phyloP scores from a whole-genome alignment of 2,888 invertebrate species.

The Andrena chrysosceles region DNA sequence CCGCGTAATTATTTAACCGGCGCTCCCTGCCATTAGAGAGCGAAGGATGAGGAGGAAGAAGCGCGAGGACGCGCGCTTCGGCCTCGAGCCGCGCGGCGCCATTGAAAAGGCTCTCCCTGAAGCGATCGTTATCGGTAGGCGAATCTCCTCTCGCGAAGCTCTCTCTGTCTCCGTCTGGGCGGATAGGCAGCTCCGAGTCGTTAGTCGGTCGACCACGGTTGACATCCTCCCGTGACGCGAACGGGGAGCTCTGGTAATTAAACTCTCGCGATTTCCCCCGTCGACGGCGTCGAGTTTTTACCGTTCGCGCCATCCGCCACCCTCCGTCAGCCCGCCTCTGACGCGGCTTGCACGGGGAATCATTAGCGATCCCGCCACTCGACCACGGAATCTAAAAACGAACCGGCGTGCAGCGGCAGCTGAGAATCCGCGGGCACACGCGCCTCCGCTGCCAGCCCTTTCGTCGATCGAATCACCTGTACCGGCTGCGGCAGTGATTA shows the following conservation, averaged over 20 bases:
- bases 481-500: slow-evolving; percentile 48
- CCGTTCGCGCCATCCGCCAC: slow-evolving; percentile 30
- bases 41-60: slow-evolving; percentile 20
- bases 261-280: slow-evolving; percentile 65
- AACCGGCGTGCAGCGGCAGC: slow-evolving; percentile 56
- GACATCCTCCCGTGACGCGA: slow-evolving; percentile 43
- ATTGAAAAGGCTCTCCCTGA: slow-evolving; percentile 57
- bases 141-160: slow-evolving; percentile 34
- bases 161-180: slow-evolving; percentile 36
- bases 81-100: slow-evolving; percentile 45
- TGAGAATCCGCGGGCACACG: slow-evolving; percentile 35
- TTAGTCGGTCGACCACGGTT: slow-evolving; percentile 59
- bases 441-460: slow-evolving; percentile 15
- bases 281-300: slow-evolving; percentile 59
- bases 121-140: slow-evolving; percentile 68
- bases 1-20: slow-evolving; percentile 55
- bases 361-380: slow-evolving; percentile 68
- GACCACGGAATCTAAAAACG: slow-evolving; percentile 57
- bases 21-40: slow-evolving; percentile 43
- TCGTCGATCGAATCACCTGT: slow-evolving; percentile 54
- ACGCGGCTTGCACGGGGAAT: slow-evolving; percentile 46
- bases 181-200: slow-evolving; percentile 59
- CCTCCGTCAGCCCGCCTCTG: slow-evolving; percentile 16
- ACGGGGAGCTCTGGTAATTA: slow-evolving; percentile 59
- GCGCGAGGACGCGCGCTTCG: slow-evolving; percentile 9